Evolutionary conservation across 2,797 vertebrate genomes (phyloP).

Genomic region (Pangasius larnaudii): DNA sequence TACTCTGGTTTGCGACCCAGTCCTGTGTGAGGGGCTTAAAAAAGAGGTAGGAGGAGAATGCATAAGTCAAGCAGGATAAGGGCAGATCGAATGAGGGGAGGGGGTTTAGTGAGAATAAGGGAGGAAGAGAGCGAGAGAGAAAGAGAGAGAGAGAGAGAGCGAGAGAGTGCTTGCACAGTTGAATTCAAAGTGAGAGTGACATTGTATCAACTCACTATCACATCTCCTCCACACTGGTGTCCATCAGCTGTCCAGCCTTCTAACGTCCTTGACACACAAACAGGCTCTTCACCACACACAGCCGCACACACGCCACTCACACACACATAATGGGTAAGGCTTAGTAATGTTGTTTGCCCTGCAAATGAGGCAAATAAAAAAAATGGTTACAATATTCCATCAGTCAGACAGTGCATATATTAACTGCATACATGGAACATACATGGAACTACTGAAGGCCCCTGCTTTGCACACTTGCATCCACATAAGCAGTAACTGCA

Average conservation of each 20-base stretch:
- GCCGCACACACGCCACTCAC: conserved; percentile 30
- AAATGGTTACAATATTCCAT: conserved; percentile 69
- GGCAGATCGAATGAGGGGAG: conserved; percentile 42
- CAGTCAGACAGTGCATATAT: conserved; percentile 71
- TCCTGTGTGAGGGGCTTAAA: conserved; percentile 69
- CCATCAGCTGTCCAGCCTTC: conserved; percentile 81
- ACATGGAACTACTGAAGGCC: not conserved
- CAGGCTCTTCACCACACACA: conserved; percentile 74
- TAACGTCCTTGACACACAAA: conserved; percentile 82
- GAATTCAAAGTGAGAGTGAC: conserved; percentile 83
- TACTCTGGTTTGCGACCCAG: conserved; percentile 49
- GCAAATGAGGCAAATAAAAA: conserved; percentile 57
- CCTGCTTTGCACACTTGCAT: not conserved
- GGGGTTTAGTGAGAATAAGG: conserved; percentile 43
- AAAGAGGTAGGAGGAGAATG: conserved; percentile 32
- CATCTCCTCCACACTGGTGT: conserved; percentile 81
- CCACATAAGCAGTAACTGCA: not conserved
- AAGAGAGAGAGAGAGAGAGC: conserved; percentile 70
- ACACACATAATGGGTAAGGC: not conserved
- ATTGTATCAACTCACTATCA: conserved; percentile 88
- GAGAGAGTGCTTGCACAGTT: conserved; percentile 66
- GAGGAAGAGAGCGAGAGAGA: conserved; percentile 63
- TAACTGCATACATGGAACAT: conserved; percentile 13
- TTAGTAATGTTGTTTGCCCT: conserved; percentile 58
- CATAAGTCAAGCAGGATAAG: conserved; percentile 38